Percentiles rank a stretch among this genome's conserved stretches.
Evolutionary conservation across 2,113 vertebrate genomes (phyloP).

Genomic region (Petrocephalus zakoni): DNA sequence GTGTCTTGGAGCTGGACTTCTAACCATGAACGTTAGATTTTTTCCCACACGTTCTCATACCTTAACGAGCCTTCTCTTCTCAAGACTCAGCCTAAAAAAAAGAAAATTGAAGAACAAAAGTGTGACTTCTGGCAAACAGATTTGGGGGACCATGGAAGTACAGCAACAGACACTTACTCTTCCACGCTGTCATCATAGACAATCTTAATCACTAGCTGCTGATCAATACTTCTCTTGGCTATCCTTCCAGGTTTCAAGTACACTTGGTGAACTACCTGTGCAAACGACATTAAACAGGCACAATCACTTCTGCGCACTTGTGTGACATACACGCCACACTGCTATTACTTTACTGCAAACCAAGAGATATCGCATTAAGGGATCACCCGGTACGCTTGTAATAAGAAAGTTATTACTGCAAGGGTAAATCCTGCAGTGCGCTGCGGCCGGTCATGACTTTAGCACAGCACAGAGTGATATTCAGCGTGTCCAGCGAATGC

Average conservation of each 20-base stretch:
- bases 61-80: constrained; percentile 84
- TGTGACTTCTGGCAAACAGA: neutral
- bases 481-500: neutral
- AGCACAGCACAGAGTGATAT: neutral
- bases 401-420: neutral
- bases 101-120: constrained; percentile 2
- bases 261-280: constrained; percentile 78
- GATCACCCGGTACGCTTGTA: neutral
- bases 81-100: constrained; percentile 67
- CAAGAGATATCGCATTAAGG: neutral
- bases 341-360: neutral
- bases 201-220: constrained; percentile 78
- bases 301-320: neutral
- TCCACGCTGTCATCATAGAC: constrained; percentile 85
- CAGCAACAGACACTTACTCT: constrained; percentile 62
- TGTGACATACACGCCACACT: neutral
- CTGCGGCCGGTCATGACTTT: neutral
- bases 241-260: constrained; percentile 70
- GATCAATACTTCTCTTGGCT: constrained; percentile 73
- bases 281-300: neutral
- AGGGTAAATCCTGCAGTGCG: neutral
- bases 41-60: constrained; percentile 51
- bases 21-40: neutral
- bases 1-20: neutral
- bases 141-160: neutral